phyloP scores from a whole-genome alignment of 2,888 invertebrate species.

The Sesia bembeciformis region DNA sequence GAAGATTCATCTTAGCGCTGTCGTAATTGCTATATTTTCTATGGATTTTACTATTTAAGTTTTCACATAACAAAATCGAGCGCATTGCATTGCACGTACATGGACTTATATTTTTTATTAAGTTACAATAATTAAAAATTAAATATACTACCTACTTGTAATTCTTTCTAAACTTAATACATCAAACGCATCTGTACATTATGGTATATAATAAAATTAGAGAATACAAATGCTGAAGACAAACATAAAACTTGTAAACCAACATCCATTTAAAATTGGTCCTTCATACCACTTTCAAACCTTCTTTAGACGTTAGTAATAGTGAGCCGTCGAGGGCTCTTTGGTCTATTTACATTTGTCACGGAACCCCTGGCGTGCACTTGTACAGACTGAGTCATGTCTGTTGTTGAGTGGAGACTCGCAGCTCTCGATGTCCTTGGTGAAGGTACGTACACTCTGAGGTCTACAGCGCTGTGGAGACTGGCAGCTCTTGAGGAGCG shows the following conservation, averaged over 20 bases:
- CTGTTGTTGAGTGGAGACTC: conserved; percentile 54
- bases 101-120: too few species aligned
- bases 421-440: conserved; percentile 57
- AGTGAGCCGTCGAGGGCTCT: conserved; percentile 55
- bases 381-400: conserved; percentile 53
- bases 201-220: too few species aligned
- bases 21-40: too few species aligned
- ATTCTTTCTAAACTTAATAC: too few species aligned
- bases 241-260: background rate
- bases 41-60: too few species aligned
- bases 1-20: too few species aligned
- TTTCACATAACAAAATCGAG: too few species aligned
- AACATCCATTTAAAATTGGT: conserved; percentile 36
- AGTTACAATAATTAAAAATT: too few species aligned
- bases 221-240: too few species aligned
- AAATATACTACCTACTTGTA: too few species aligned
- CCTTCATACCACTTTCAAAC: background rate
- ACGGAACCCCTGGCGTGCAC: conserved; percentile 57
- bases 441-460: conserved; percentile 49
- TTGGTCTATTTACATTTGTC: conserved; percentile 47
- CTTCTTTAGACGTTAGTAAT: conserved; percentile 15
- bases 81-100: too few species aligned
- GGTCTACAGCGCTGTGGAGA: conserved; percentile 58
- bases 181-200: too few species aligned
- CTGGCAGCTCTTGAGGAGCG: conserved; percentile 63